Evolutionary conservation across 2,888 invertebrate genomes (phyloP), one percentile per base, ranked within the genome.

Genomic region (Sericinus montela): DNA sequence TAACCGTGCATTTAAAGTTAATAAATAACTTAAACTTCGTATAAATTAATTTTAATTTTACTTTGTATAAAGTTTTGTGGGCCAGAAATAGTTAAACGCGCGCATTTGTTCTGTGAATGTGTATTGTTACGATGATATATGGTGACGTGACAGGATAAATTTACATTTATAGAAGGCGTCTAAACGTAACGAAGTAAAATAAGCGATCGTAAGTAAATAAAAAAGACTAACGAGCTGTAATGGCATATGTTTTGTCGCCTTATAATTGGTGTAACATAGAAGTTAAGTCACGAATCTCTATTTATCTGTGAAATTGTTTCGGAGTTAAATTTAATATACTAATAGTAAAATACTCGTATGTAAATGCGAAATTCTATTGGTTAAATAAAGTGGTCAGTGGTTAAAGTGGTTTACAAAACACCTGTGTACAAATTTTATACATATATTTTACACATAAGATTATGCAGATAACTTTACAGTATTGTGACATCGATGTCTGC

Each of bases 111-210:
- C 29, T 25, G 38, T 48, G 43, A n/a, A 38, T 48, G 43, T n/a
- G n/a, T n/a, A n/a, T n/a, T 11, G 19, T 49, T 38, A 44, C 48
- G 19, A 34, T 48, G 34, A 39, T 49, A 44, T 44, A 49, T 49
- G 39, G 39, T 49, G 19, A 39, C 13, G 28, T 11, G 16, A 13
- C 30, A 13, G 48, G n/a, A 44, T 49, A 49, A 44, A 48, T 48
- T 49, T 49, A 39, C 34, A 15, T 44, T n/a, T n/a, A n/a, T 34
- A 34, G 35, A 11, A 43, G 34, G 48, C 38, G 43, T 43, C 42
- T 37, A 36, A 43, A 43, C 43, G 16, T 23, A 32, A 19, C 38
- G 15, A 43, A 38, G 23, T 34, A 38, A 25, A 38, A 15, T 15
- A 11, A 16, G 32, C 16, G 23, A 38, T n/a, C 38, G 34, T 48